These are phyloP conservation scores for Clavelina lepadiformis DNA, from an alignment of 23 tunicate genomes.

Conservation along the genomic window DNA sequence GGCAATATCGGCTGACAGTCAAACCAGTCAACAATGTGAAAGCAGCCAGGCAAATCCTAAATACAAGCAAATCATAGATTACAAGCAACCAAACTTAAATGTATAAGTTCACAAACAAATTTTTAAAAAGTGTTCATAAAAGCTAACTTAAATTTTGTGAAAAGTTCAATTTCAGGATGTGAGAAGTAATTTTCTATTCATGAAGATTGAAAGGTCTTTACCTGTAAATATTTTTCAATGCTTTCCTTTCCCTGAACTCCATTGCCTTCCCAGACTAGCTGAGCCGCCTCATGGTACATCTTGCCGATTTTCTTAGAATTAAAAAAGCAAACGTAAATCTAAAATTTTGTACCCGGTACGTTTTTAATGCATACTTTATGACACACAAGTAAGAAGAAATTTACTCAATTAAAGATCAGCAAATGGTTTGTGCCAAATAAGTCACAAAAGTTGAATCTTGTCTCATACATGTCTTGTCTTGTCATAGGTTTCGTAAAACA, in stretches of 20 bases:
- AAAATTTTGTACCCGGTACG: background rate
- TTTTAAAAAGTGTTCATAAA: background rate
- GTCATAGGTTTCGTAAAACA: slow-evolving; percentile 74
- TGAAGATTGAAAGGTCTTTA: too few species aligned
- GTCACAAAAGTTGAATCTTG: background rate
- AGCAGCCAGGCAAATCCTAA: slow-evolving; percentile 81
- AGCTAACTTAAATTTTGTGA: background rate
- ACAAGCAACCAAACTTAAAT: background rate
- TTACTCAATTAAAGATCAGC: too few species aligned
- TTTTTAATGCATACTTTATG: background rate
- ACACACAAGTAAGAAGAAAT: background rate
- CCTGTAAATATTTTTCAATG: slow-evolving; percentile 67
- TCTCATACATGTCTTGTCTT: slow-evolving; percentile 76
- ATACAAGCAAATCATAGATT: too few species aligned
- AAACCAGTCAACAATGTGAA: slow-evolving; percentile 59
- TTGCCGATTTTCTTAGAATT: slow-evolving; percentile 63
- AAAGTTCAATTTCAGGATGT: too few species aligned
- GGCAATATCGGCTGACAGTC: slow-evolving; percentile 79
- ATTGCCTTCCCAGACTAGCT: slow-evolving; percentile 82
- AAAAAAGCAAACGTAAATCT: background rate
- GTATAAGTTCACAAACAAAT: background rate
- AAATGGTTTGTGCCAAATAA: too few species aligned
- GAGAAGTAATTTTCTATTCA: too few species aligned
- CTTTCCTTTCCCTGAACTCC: slow-evolving; percentile 54
- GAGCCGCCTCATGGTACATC: slow-evolving; percentile 74